These are phyloP conservation scores for Poicephalus meyeri DNA, from an alignment of 2,113 vertebrate species.

Conservation along the genomic window DNA sequence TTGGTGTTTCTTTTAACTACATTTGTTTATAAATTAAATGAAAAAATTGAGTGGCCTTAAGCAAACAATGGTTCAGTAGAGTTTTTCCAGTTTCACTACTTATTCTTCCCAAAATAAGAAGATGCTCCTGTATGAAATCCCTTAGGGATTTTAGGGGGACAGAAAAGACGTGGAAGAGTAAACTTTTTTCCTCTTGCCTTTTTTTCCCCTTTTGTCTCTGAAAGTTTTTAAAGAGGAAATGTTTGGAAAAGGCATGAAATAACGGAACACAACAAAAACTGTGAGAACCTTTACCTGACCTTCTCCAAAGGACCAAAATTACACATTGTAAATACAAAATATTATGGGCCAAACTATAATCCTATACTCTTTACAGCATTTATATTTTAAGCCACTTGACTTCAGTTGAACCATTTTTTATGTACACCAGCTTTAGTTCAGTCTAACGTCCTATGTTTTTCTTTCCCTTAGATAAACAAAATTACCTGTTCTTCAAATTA, in stretches of 20 bases:
- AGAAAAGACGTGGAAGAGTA: background rate
- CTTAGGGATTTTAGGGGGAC: background rate
- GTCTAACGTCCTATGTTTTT: conserved; percentile 3
- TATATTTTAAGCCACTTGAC: background rate
- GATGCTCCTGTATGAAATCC: background rate
- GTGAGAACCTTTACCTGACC: background rate
- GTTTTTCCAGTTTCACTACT: background rate
- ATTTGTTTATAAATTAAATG: background rate
- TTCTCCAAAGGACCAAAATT: background rate
- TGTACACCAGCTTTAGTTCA: conserved; percentile 31
- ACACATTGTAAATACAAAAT: background rate
- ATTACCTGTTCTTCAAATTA: conserved; percentile 62
- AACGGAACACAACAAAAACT: background rate
- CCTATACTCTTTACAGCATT: background rate
- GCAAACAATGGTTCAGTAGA: background rate
- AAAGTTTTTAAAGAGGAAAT: background rate
- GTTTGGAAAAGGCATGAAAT: background rate
- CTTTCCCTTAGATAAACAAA: conserved; percentile 52
- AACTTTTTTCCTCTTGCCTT: background rate
- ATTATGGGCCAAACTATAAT: background rate
- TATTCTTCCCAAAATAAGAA: background rate
- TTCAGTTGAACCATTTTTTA: background rate
- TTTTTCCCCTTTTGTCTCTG: background rate
- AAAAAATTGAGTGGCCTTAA: background rate
- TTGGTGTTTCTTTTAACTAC: background rate